These are phyloP conservation scores for Neuroterus valhalla DNA, from an alignment of 1,140 invertebrate species.

Conservation along the genomic window DNA sequence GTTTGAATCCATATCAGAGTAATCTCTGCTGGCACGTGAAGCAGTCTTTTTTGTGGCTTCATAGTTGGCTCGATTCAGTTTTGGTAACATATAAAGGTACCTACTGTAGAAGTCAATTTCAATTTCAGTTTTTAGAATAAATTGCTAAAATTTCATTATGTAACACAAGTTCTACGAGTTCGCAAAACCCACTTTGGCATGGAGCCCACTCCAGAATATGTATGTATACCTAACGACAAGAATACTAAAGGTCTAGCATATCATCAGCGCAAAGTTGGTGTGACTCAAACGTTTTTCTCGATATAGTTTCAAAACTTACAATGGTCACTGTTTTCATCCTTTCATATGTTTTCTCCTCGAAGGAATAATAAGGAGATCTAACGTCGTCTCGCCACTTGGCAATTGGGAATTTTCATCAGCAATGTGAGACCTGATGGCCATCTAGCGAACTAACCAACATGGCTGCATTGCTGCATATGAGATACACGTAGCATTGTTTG, in stretches of 20 bases:
- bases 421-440: too few relatives aligned
- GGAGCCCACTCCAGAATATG: not conserved
- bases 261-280: not conserved
- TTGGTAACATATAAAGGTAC: not conserved
- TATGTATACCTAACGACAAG: not conserved
- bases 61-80: not conserved
- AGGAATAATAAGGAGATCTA: too few relatives aligned
- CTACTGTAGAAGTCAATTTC: not conserved
- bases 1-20: not conserved
- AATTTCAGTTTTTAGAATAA: not conserved
- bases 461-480: too few relatives aligned
- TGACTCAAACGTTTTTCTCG: too few relatives aligned
- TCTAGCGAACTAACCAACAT: too few relatives aligned
- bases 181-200: slow-evolving; percentile 12
- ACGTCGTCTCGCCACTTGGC: too few relatives aligned
- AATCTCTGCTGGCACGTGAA: not conserved
- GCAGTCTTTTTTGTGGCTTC: not conserved
- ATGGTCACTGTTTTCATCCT: too few relatives aligned
- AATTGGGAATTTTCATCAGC: too few relatives aligned
- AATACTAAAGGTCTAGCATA: not conserved
- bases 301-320: too few relatives aligned
- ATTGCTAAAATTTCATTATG: slow-evolving; percentile 3
- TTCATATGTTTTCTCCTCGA: too few relatives aligned
- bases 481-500: too few relatives aligned
- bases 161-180: slow-evolving; percentile 8